Evolutionary conservation across 2,888 invertebrate species (phyloP), one percentile per base, ranked within the genome.

Genomic region (Leptinotarsa rubiginosa): DNA sequence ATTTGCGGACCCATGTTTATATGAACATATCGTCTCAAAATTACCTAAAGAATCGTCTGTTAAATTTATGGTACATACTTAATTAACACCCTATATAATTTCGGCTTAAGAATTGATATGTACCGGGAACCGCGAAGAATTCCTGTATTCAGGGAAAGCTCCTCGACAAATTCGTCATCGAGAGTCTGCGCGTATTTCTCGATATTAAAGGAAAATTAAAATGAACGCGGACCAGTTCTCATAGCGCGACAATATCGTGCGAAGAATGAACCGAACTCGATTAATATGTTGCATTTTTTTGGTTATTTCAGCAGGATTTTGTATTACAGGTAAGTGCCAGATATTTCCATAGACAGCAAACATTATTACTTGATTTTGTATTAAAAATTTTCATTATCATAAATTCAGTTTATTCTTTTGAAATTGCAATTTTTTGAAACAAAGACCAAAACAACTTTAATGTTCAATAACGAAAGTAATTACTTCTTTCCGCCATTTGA

Each of bases 161-260:
- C 20, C 16, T 25, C 15, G 3, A 25, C 59, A 25, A 12, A 22
- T 25, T 59, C 59, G 25, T 56, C 25, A 15, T 62, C 10, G 2
- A 65, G 65, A 69, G 67, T n/a, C 20, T 65, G 69, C 74, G 68
- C 70, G 22, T 25, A 47, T 67, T 31, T 56, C 66, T 47, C 54
- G 18, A 54, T 67, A 71, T 71, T 69, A 69, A 20, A 68, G 47
- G 65, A 54, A 71, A 65, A 22, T 71, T 50, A 47, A 47, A 65
- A 65, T 47, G 31, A 54, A 47, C 47, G 15, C 54, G 13, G n/a
- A 18, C 25, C 41, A 47, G 54, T 70, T 71, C 56, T 54, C 15
- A 49, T 52, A 62, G 16, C 54, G 59, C 49, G 64, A 4, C 70
- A 18, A 70, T 49, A 65, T 16, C 50, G 20, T 54, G 62, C 15